Evolutionary conservation across 2,113 vertebrate genomes (phyloP).

Genomic region (Probosciger aterrimus): DNA sequence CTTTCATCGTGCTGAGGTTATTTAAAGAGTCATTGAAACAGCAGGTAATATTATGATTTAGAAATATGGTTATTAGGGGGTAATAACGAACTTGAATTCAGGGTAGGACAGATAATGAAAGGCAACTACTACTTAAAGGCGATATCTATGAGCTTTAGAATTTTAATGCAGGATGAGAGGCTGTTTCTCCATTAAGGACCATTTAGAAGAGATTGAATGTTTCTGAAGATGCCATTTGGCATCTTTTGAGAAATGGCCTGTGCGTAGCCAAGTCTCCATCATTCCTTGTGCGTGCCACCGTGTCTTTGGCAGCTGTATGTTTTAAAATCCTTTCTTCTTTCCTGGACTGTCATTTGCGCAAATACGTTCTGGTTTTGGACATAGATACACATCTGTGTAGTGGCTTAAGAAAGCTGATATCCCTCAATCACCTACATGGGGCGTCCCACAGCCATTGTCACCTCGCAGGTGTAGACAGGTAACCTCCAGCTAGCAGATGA

Average conservation of each 20-base stretch:
- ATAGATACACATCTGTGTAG: background rate
- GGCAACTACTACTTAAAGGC: background rate
- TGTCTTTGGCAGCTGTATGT: background rate
- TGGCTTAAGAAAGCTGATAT: fast-evolving
- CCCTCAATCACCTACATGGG: background rate
- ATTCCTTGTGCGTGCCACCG: background rate
- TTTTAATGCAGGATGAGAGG: background rate
- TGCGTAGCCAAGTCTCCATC: background rate
- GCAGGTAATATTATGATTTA: background rate
- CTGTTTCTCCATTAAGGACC: background rate
- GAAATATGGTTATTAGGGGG: background rate
- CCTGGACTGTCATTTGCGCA: background rate
- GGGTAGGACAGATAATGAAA: background rate
- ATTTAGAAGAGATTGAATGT: background rate
- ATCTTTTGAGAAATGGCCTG: background rate
- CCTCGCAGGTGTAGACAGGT: fast-evolving
- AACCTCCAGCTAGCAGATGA: background rate
- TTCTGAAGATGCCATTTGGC: background rate
- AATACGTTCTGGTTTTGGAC: background rate
- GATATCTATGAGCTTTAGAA: background rate
- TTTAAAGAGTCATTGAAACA: background rate
- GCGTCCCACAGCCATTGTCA: background rate
- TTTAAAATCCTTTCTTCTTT: background rate
- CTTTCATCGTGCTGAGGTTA: background rate
- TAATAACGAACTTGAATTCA: background rate